Evolutionary conservation across 2,113 vertebrate genomes (phyloP).

Genomic region (Thryonomys swinderianus): DNA sequence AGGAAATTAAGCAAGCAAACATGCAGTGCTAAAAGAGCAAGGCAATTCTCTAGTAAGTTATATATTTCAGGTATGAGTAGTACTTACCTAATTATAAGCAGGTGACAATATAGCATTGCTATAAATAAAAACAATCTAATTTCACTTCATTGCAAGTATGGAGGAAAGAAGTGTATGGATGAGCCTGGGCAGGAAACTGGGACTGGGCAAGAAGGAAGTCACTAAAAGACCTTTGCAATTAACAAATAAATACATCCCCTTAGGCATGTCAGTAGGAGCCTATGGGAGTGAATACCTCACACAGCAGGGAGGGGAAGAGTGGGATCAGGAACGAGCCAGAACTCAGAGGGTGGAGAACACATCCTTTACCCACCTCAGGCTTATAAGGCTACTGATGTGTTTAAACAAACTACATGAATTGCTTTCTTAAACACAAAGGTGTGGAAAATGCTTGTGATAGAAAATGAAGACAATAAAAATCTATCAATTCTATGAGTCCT

Average conservation of each 20-base stretch:
- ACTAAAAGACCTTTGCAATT: background rate
- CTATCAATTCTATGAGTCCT: background rate
- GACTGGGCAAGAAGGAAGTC: background rate
- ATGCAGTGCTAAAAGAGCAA: background rate
- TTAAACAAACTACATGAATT: background rate
- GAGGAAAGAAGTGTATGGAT: background rate
- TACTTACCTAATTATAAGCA: background rate
- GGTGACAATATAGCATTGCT: background rate
- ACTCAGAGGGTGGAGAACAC: background rate
- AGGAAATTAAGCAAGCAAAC: conserved; percentile 9
- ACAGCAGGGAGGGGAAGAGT: background rate
- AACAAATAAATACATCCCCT: background rate
- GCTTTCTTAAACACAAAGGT: background rate
- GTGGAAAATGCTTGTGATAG: background rate
- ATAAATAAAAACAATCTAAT: background rate
- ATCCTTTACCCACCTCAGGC: background rate
- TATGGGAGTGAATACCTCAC: background rate
- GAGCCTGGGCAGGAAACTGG: background rate
- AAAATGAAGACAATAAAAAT: background rate
- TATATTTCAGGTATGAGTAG: background rate
- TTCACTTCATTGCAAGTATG: background rate
- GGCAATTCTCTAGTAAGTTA: background rate
- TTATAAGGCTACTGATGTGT: background rate
- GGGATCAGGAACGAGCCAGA: background rate
- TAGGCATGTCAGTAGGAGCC: background rate